These are phyloP conservation scores for Aurelia sp. DNA, from an alignment of 30 jellyfish, hydroid and myxozoan species.

Conservation along the genomic window DNA sequence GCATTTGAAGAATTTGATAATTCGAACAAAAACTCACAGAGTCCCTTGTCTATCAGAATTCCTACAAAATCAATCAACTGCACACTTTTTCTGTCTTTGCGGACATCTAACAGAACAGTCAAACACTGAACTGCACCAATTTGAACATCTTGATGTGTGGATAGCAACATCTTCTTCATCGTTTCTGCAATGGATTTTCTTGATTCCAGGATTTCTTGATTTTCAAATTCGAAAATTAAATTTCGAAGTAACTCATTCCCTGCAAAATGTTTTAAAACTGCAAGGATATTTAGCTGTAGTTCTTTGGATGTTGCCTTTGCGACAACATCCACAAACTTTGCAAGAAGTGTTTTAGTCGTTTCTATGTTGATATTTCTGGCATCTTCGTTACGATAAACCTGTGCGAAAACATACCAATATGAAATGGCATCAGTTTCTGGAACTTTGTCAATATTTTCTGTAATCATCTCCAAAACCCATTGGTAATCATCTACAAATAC, in stretches of 20 bases:
- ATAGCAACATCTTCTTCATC: conserved; percentile 71
- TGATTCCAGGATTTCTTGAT: conserved; percentile 26
- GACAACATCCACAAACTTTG: conserved; percentile 13
- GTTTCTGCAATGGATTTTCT: conserved; percentile 47
- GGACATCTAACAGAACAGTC: not conserved
- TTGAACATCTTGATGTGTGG: conserved; percentile 44
- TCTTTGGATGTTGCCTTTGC: conserved; percentile 36
- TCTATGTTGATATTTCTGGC: conserved; percentile 4
- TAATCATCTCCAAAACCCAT: conserved; percentile 55
- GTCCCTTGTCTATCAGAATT: conserved; percentile 70
- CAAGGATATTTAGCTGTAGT: conserved; percentile 39
- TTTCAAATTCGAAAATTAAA: conserved; percentile 52
- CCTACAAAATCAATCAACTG: not conserved
- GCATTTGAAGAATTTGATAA: conserved; percentile 55
- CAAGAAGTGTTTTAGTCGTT: conserved; percentile 20
- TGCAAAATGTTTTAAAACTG: conserved; percentile 53
- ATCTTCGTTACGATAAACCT: conserved; percentile 42
- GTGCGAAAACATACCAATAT: conserved; percentile 59
- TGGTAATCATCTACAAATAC: conserved; percentile 5
- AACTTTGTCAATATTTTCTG: conserved; percentile 14
- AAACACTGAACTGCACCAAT: conserved; percentile 64
- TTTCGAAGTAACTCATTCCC: conserved; percentile 3
- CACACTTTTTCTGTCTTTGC: not conserved
- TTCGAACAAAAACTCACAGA: conserved; percentile 81
- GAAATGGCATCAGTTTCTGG: conserved; percentile 32